Base-by-base conservation (phyloP, 1,140 invertebrate species). In the Mylabris phalerata region DNA sequence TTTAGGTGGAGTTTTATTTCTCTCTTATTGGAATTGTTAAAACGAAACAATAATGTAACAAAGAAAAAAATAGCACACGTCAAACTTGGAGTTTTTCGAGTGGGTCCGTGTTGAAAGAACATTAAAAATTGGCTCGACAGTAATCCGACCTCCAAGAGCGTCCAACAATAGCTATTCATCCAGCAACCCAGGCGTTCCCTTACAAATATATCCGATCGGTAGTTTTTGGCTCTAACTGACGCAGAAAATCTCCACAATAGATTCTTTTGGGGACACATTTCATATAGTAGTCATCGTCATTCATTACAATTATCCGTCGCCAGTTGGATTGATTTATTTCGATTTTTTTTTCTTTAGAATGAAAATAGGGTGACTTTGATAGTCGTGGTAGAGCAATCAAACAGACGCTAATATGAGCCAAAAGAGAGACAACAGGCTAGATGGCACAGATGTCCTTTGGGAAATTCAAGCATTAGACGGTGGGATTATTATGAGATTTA, bases 401-500 rank as follows among this genome's bases (percentile, higher is more conserved):
- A 54, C 46, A 44, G 45, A 54, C 42, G 51, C 44, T 27, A 42
- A 54, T 46, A 46, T 45, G 45, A 11, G 39, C 51, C 46, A 32
- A 32, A 19, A 43, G 50, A 44, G 26, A 5, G 42, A 45, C 26
- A 54, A 32, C 27, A 54, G 46, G 51, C 27, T 46, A 38, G 42
- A 54, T 45, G 27, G 51, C 51, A 54, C 51, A 54, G 44, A 42
- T 54, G 51, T 54, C 51, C 51, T 54, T 54, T 26, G 51, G 51
- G 51, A 54, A 45, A 54, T 54, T 45, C 46, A 54, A 40, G 32
- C 51, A 54, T 54, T 54, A 54, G 51, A 54, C 44, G 10, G 51
- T 32, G 11, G 51, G 51, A 54, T 54, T 54, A 54, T 54, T 54
- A 54, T 54, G 51, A 54, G 51, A 54, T 54, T 54, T 54, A 24